Evolutionary conservation across 1,140 invertebrate genomes (phyloP), one percentile per base, ranked within the genome.

Genomic region (Hyles vespertilio): DNA sequence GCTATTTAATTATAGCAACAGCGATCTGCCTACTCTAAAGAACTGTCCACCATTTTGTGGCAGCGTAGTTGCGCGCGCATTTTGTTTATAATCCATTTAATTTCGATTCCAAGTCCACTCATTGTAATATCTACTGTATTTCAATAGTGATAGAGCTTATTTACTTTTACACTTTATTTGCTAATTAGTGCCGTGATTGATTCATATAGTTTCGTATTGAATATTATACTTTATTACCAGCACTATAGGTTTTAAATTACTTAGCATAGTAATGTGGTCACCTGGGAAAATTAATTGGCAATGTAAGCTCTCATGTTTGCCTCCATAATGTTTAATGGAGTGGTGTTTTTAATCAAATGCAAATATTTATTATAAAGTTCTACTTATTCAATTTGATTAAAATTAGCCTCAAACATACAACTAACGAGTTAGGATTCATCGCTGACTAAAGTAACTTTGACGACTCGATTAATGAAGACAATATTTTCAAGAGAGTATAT

Each of bases 81-180:
- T 52, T 45, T 77, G 69, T 80, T 76, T 80, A 67, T 76, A 77
- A 77, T 80, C 69, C 68, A 68, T 57, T 77, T 72, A 69, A 53
- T 44, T 73, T 72, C 74, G 74, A 75, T 73, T 77, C 50, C 57
- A 62, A 9, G 8, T 12, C 34, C 3, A 44, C 22, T 45, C 11
- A 48, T 5, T n/a, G 3, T 11, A 63, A 45, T 51, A 8, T 51
- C 33, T 12, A 55, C 55, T 51, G 11, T 58, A 61, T 45, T 36
- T 1, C 6, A 8, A 32, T 4, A 2, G 1, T 1, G 5, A 8
- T 32, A 56, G 52, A 33, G 57, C 56, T 47, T 47, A 32, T 11
- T 49, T 10, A 54, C 7, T 7, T 3, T 45, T 59, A 44, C 5
- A 48, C 5, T 11, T 22, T 48, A 10, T 22, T 10, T 47, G 5